Conservation (phyloP, 2,797 vertebrate genomes). For the Lemur catta region DNA sequence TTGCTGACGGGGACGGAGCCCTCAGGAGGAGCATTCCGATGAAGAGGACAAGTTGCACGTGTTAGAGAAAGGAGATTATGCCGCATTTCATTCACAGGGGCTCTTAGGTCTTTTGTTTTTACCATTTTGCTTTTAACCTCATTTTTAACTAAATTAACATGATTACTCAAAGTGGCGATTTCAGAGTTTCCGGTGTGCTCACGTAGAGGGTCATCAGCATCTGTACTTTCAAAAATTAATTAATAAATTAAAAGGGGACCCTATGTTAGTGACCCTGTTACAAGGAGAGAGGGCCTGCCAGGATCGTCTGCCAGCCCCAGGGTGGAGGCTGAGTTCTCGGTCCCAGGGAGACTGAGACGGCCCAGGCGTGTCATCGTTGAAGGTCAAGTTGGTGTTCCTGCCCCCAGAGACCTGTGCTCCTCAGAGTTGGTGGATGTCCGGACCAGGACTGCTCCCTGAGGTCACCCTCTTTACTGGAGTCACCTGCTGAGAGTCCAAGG, state of each 20-base stretch:
- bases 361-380: neutral
- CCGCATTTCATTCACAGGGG: no score
- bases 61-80: neutral
- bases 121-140: neutral
- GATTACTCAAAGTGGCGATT: neutral
- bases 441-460: neutral
- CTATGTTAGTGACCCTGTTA: neutral
- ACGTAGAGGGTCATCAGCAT: neutral
- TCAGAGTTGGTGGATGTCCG: no score
- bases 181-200: neutral
- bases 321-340: neutral
- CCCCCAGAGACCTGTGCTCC: neutral
- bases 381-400: no score
- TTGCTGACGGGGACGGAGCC: fast-evolving
- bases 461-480: neutral
- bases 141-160: neutral
- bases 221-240: neutral
- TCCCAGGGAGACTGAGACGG: no score
- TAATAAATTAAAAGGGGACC: neutral
- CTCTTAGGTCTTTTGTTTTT: neutral
- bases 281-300: neutral
- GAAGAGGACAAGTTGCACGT: neutral
- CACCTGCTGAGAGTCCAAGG: neutral
- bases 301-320: neutral
- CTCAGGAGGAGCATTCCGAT: fast-evolving